phyloP scores from a whole-genome alignment of 1,140 invertebrate species.

The Conus ventricosus region DNA sequence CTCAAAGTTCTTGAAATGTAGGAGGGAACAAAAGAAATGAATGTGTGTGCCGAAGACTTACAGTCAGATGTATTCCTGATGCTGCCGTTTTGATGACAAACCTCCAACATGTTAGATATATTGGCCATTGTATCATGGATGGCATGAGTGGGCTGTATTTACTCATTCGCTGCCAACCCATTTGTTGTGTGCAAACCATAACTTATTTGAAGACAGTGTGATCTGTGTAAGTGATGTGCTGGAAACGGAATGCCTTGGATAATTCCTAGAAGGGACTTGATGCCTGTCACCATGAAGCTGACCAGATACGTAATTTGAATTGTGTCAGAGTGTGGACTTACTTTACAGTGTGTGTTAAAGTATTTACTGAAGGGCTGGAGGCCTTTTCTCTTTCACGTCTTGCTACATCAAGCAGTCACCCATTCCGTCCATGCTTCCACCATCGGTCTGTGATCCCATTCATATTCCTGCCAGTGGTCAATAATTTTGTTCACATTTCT shows the following conservation, averaged over 20 bases:
- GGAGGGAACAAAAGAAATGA: constrained; percentile 26
- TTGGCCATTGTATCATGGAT: not conserved
- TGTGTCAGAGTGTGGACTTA: too few species aligned
- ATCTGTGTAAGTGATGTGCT: not conserved
- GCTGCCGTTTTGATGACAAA: not conserved
- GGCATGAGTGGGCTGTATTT: not conserved
- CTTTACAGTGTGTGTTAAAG: too few species aligned
- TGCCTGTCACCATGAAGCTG: too few species aligned
- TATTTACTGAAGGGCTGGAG: too few species aligned
- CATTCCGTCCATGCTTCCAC: not conserved
- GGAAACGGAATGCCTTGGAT: not conserved
- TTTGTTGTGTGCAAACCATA: not conserved
- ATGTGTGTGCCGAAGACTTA: not conserved
- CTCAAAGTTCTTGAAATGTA: constrained; percentile 46
- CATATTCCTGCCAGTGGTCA: not conserved
- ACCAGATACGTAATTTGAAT: too few species aligned
- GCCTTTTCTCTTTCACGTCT: too few species aligned
- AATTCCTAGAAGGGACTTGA: not conserved
- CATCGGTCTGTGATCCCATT: not conserved
- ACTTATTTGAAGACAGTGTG: not conserved
- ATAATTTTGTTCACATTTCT: not conserved
- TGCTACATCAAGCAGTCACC: too few species aligned
- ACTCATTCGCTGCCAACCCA: not conserved
- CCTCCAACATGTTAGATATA: not conserved
- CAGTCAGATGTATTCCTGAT: not conserved